Evolutionary conservation across 1,140 invertebrate genomes (phyloP).

Genomic region (Eciton burchellii): DNA sequence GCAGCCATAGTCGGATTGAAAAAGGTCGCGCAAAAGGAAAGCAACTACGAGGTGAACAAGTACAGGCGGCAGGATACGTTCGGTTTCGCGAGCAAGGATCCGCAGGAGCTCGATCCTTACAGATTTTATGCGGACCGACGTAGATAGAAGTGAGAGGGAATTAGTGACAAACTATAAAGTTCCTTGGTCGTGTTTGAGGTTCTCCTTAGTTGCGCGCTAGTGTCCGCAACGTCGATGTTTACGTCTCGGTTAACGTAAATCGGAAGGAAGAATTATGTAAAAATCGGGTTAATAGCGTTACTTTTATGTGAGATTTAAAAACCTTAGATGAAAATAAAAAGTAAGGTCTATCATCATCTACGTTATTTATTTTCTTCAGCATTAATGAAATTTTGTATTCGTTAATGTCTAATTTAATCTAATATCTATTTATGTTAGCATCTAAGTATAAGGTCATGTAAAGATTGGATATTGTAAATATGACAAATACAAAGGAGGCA

Average conservation of each 20-base stretch:
- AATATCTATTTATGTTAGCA: constrained; percentile 15
- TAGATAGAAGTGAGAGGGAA: constrained; percentile 65
- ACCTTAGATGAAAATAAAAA: constrained; percentile 8
- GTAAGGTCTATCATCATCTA: not conserved
- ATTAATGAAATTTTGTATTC: not conserved
- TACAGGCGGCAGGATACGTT: constrained; percentile 80
- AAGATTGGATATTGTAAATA: constrained; percentile 37
- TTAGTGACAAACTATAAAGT: not conserved
- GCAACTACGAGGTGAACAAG: constrained; percentile 77
- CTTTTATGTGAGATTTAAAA: not conserved
- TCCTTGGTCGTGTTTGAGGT: not conserved
- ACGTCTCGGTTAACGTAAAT: too few relatives aligned
- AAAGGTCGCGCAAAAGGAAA: constrained; percentile 74
- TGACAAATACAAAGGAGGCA: constrained; percentile 3
- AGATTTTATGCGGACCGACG: constrained; percentile 77
- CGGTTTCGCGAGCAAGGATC: constrained; percentile 64
- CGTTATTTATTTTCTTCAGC: not conserved
- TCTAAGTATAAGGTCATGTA: not conserved
- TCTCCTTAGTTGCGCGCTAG: not conserved
- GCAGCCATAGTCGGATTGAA: constrained; percentile 84
- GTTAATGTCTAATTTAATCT: not conserved
- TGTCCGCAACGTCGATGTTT: not conserved
- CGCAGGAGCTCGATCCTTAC: constrained; percentile 75
- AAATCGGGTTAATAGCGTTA: not conserved
- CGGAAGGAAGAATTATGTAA: not conserved